Conservation (phyloP, 2,888 invertebrate genomes). For the Tuberolachnus salignus region DNA sequence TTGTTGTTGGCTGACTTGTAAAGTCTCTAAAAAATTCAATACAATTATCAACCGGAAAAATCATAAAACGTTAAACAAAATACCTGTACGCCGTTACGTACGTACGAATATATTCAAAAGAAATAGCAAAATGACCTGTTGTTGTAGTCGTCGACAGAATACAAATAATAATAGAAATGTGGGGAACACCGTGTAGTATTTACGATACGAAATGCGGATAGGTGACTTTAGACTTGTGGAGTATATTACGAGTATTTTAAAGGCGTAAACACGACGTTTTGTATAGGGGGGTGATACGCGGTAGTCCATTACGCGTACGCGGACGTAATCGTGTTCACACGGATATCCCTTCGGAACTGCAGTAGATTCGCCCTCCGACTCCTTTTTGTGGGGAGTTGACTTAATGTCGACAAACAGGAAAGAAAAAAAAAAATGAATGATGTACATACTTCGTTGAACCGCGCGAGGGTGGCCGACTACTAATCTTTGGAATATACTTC, state of each 20-base stretch:
- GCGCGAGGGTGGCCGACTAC: conserved; percentile 26
- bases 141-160: too few relatives aligned
- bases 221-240: not conserved
- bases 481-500: conserved; percentile 38
- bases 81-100: too few relatives aligned
- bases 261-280: not conserved
- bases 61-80: too few relatives aligned
- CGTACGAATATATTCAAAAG: too few relatives aligned
- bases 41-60: too few relatives aligned
- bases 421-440: conserved; percentile 39
- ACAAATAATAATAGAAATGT: too few relatives aligned
- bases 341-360: conserved; percentile 31
- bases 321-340: conserved; percentile 30
- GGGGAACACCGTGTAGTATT: too few relatives aligned
- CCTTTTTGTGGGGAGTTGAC: conserved; percentile 34
- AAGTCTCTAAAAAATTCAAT: too few relatives aligned
- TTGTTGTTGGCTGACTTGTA: too few relatives aligned
- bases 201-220: too few relatives aligned
- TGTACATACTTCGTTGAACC: conserved; percentile 41
- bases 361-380: conserved; percentile 18
- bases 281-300: conserved; percentile 4
- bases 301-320: conserved; percentile 19
- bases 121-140: too few relatives aligned
- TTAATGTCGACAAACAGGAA: conserved; percentile 38
- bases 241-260: not conserved